Conservation (phyloP, 2,888 invertebrate species). For the Agriopis marginaria region DNA sequence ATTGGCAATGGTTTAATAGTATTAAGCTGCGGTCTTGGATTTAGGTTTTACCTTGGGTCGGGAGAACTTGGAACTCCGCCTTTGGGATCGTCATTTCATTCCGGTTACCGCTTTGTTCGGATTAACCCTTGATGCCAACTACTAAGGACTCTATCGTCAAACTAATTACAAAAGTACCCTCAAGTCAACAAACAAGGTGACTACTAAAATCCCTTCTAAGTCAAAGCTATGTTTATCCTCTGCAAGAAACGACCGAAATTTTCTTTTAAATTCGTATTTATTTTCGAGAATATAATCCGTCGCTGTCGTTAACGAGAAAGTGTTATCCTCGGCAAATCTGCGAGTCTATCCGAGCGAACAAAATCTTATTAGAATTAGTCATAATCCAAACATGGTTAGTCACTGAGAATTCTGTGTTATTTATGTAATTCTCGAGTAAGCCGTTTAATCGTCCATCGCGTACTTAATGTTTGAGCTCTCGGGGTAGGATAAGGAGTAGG, state of each 20-base stretch:
- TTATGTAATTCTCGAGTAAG: constrained; percentile 72
- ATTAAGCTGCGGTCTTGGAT: constrained; percentile 58
- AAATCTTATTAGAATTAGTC: constrained; percentile 63
- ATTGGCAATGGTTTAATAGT: constrained; percentile 60
- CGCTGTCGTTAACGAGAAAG: constrained; percentile 34
- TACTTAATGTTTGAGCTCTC: constrained; percentile 71
- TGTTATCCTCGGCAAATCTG: constrained; percentile 45
- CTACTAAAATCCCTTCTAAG: constrained; percentile 14
- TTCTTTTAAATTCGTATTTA: constrained; percentile 23
- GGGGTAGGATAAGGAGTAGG: constrained; percentile 54
- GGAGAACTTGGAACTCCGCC: constrained; percentile 58
- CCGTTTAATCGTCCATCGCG: constrained; percentile 74
- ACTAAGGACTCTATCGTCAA: constrained; percentile 51
- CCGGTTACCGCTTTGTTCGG: constrained; percentile 53
- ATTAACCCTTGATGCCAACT: constrained; percentile 61
- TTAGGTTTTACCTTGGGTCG: constrained; percentile 59
- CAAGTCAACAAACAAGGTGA: constrained; percentile 27
- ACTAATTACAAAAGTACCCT: constrained; percentile 52
- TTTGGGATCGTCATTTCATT: constrained; percentile 55
- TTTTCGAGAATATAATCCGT: constrained; percentile 28
- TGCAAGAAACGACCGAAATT: constrained; percentile 4
- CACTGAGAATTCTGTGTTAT: constrained; percentile 63
- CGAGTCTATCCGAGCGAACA: constrained; percentile 49
- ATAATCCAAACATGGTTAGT: constrained; percentile 63
- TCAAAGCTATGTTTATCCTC: constrained; percentile 7